Evolutionary conservation across 2,888 invertebrate genomes (phyloP), one percentile per base, ranked within the genome.

Genomic region (Serripes groenlandicus): DNA sequence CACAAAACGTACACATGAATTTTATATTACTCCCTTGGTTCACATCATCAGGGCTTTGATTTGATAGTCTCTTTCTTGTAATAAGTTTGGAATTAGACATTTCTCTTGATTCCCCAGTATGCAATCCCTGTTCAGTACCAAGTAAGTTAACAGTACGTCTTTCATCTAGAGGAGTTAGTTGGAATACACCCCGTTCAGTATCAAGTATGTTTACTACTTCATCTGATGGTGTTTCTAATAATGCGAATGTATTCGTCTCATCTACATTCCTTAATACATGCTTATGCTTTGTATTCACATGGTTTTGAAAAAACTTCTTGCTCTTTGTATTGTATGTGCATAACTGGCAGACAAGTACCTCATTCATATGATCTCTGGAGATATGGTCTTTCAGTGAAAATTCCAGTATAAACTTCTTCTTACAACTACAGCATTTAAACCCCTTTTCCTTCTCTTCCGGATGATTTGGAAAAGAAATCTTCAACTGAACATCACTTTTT

Each of bases 261-360:
- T 49, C 49, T 49, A 15, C 42, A 49, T 21, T 49, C 15, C 21
- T 49, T 15, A 21, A 49, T 49, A 21, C 9, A 1, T 42, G 21
- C 21, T 75, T 75, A 23, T 75, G 75, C 26, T 75, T 75, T 3
- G 68, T 68, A 21, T 28, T 66, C 37, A 68, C 56, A 37, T 75
- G 75, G 26, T n/a, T 75, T 28, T 68, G 32, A 54, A 75, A 75
- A 30, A 56, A 75, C 26, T 75, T 75, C 42, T 56, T 69, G 30
- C 75, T 75, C 26, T 75, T 75, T 2, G 75, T 75, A 18, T 75
- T 75, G 32, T 75, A 75, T 32, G 49, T 28, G 26, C 75, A 75
- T 32, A 75, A 35, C 18, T 23, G 58, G 42, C 75, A 75, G 3
- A 68, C 35, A 56, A 32, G 34, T 0, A 32, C 68, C 32, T 66